Evolutionary conservation across 2,888 invertebrate species (phyloP).

Genomic region (Spicauda simplicius): DNA sequence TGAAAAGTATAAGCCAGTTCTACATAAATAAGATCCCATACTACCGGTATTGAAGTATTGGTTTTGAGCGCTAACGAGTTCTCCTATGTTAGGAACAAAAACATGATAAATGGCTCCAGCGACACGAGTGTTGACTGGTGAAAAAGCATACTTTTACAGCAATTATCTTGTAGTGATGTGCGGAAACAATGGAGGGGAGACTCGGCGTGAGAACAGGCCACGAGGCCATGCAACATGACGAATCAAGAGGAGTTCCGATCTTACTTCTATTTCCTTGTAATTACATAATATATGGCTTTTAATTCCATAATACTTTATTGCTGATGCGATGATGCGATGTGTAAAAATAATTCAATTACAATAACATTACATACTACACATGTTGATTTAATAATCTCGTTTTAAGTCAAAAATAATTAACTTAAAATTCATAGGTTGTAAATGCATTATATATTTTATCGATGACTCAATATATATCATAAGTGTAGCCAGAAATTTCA

Average conservation of each 20-base stretch:
- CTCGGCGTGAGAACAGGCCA: constrained; percentile 50
- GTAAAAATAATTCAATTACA: no score
- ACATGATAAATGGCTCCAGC: constrained; percentile 33
- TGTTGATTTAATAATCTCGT: no score
- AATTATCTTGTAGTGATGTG: constrained; percentile 31
- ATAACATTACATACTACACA: no score
- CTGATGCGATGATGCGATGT: no score
- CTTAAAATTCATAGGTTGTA: no score
- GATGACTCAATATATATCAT: no score
- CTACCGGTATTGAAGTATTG: background rate
- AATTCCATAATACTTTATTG: no score
- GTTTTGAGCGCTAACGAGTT: constrained; percentile 33
- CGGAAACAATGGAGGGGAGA: constrained; percentile 25
- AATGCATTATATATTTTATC: no score
- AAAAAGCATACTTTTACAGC: constrained; percentile 35
- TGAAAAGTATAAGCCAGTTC: no score
- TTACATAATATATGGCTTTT: background rate
- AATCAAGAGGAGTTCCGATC: constrained; percentile 25
- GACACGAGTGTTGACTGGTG: constrained; percentile 35
- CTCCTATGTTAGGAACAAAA: constrained; percentile 24
- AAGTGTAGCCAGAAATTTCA: background rate
- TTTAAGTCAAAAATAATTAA: no score
- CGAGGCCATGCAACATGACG: constrained; percentile 43
- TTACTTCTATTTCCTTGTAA: constrained; percentile 26
- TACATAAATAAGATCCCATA: no score